Conservation (phyloP, 2,797 vertebrate genomes). For the Perodicticus potto region DNA sequence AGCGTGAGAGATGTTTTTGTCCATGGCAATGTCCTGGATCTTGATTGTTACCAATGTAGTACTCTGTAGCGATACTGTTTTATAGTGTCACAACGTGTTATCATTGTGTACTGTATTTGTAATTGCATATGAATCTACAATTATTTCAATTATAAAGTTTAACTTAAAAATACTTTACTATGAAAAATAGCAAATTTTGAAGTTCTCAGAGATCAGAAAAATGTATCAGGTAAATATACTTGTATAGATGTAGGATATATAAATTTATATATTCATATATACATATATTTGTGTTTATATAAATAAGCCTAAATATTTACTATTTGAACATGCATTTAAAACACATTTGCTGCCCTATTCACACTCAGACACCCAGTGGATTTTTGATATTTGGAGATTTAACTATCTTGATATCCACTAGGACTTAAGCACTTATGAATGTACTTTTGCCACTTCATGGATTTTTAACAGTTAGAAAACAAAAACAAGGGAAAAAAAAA, state of each 20-base stretch:
- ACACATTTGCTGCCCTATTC: not conserved
- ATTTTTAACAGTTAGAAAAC: not conserved
- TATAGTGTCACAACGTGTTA: not conserved
- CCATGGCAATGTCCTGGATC: not conserved
- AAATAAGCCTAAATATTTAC: not conserved
- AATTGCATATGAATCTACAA: not conserved
- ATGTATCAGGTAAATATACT: not conserved
- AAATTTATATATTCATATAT: not conserved
- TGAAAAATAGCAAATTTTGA: conserved; percentile 6
- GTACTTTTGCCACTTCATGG: not conserved
- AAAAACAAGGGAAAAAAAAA: no score
- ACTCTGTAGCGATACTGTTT: not conserved
- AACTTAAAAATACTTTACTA: not conserved
- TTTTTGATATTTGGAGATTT: not conserved
- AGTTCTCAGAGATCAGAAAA: not conserved
- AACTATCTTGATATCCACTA: not conserved
- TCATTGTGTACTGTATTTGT: not conserved
- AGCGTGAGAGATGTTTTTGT: not conserved
- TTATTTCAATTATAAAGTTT: not conserved
- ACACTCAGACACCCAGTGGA: not conserved
- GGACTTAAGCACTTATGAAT: not conserved
- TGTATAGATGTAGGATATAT: not conserved
- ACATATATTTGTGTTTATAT: not conserved
- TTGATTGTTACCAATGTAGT: not conserved
- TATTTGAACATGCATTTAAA: not conserved